Percentiles rank a stretch among this genome's conserved stretches.
Evolutionary conservation across 2,113 vertebrate species (phyloP).

Genomic region (Australoheros scitulus): DNA sequence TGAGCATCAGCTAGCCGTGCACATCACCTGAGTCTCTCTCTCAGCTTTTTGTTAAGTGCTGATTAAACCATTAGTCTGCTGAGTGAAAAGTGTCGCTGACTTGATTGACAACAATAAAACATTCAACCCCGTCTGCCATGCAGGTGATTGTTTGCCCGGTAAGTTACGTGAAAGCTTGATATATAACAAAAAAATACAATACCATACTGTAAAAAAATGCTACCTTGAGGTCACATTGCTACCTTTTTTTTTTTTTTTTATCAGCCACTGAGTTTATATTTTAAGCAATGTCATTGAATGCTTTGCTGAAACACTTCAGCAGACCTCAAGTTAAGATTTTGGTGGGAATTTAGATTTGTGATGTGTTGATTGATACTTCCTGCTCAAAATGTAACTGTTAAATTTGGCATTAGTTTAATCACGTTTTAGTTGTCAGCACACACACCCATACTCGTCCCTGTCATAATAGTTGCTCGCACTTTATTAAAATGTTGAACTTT

Average conservation of each 20-base stretch:
- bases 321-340: conserved; percentile 30
- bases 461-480: not conserved
- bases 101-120: conserved; percentile 29
- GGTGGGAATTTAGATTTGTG: not conserved
- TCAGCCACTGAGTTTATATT: not conserved
- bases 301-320: not conserved
- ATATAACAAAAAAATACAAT: not conserved
- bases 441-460: not conserved
- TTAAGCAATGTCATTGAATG: not conserved
- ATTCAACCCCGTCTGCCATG: conserved; percentile 15
- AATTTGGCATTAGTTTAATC: conserved; percentile 27
- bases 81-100: conserved; percentile 1
- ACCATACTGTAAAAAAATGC: not conserved
- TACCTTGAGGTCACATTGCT: conserved; percentile 2
- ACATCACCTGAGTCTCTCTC: not conserved
- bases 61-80: conserved; percentile 12
- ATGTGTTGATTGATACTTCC: not conserved
- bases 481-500: not conserved
- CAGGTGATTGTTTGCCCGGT: conserved; percentile 33
- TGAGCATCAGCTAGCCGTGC: not conserved
- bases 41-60: not conserved
- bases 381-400: conserved; percentile 11
- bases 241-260: not conserved
- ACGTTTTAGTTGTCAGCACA: not conserved
- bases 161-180: conserved; percentile 20